Evolutionary conservation across 2,888 invertebrate genomes (phyloP).

Genomic region (Poecilobothrus nobilitatus): DNA sequence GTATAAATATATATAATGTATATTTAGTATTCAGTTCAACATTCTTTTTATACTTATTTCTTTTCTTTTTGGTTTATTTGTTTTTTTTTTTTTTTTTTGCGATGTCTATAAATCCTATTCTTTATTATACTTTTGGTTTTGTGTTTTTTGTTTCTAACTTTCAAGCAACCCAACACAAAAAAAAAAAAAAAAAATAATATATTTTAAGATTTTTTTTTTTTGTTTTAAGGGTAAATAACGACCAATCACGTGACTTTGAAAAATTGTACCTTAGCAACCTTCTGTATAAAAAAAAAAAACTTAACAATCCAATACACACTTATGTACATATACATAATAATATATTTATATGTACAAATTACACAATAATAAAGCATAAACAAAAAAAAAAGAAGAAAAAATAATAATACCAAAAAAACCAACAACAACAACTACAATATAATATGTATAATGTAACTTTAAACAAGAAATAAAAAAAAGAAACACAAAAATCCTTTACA

Average conservation of each 20-base stretch:
- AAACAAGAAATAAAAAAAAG: not conserved
- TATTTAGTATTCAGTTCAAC: no score
- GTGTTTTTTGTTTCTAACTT: not conserved
- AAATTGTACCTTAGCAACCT: conserved; percentile 19
- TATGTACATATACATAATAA: no score
- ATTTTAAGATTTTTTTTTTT: conserved; percentile 13
- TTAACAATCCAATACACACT: no score
- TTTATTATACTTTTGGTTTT: no score
- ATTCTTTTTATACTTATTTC: no score
- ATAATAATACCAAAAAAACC: not conserved
- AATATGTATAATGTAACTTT: no score
- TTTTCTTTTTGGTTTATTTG: no score
- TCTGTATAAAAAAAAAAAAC: not conserved
- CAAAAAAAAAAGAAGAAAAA: not conserved
- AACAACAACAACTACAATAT: not conserved
- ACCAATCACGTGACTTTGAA: conserved; percentile 19
- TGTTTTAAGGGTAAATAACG: conserved; percentile 19
- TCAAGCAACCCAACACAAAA: not conserved
- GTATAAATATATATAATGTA: no score
- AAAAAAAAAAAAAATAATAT: not conserved
- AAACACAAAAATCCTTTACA: not conserved
- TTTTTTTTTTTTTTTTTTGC: no score
- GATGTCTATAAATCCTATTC: no score
- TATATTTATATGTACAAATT: not conserved
- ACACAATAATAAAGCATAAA: not conserved